Conservation (phyloP, 2,888 invertebrate species). For the Apodemia zela region DNA sequence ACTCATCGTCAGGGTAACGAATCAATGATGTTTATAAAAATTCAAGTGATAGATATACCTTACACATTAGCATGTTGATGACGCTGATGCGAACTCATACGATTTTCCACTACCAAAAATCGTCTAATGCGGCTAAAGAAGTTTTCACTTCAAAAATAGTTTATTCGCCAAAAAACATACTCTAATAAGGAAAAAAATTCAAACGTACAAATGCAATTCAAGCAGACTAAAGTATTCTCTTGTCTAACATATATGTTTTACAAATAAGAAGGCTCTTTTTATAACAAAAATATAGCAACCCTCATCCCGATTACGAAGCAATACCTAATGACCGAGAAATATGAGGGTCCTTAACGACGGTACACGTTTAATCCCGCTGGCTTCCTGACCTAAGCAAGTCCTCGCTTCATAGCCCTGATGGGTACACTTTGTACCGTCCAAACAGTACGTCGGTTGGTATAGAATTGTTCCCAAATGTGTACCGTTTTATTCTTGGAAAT, state of each 20-base stretch:
- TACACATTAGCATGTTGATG: too few relatives aligned
- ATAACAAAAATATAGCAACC: conserved; percentile 3
- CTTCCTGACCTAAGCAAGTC: conserved; percentile 12
- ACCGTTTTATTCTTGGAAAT: not conserved
- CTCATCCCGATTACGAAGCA: conserved; percentile 28
- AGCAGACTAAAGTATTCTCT: too few relatives aligned
- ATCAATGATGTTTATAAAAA: too few relatives aligned
- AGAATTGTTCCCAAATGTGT: conserved; percentile 3
- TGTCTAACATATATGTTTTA: not conserved
- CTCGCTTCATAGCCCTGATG: conserved; percentile 13
- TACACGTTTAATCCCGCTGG: conserved; percentile 13
- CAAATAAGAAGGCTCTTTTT: not conserved
- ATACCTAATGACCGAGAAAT: conserved; percentile 32
- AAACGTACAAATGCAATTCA: too few relatives aligned
- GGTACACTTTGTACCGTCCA: conserved; percentile 2
- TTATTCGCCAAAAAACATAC: too few relatives aligned
- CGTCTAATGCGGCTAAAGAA: too few relatives aligned
- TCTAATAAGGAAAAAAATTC: too few relatives aligned
- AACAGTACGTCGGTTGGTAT: not conserved
- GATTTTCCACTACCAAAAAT: too few relatives aligned
- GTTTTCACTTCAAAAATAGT: too few relatives aligned
- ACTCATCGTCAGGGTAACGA: too few relatives aligned
- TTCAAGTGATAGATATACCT: too few relatives aligned
- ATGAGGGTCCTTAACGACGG: conserved; percentile 23
- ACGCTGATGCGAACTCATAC: too few relatives aligned